phyloP scores from a whole-genome alignment of 2,888 invertebrate species.

The Drosophila stalkeri region DNA sequence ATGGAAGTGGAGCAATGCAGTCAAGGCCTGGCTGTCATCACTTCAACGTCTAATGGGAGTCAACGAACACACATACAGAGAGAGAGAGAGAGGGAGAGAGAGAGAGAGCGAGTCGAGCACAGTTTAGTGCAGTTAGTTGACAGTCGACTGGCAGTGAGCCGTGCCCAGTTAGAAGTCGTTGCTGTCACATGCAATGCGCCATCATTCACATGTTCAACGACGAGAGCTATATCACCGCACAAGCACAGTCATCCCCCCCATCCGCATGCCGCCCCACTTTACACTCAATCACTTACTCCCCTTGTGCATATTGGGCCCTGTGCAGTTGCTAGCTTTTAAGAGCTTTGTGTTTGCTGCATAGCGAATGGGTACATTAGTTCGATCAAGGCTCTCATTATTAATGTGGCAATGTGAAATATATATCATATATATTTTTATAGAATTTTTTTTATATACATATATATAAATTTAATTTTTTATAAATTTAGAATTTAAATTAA shows the following conservation, averaged over 20 bases:
- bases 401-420: no score
- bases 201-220: slow-evolving; percentile 41
- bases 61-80: slow-evolving; percentile 18
- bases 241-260: neutral
- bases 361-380: neutral
- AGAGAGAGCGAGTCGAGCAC: slow-evolving; percentile 21
- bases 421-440: no score
- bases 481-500: no score
- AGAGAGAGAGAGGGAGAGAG: no score
- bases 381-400: no score
- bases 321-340: slow-evolving; percentile 17
- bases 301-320: slow-evolving; percentile 17
- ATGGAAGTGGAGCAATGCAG: neutral
- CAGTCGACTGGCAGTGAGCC: slow-evolving; percentile 26
- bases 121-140: slow-evolving; percentile 55
- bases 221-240: slow-evolving; percentile 2
- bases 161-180: slow-evolving; percentile 30
- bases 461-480: no score
- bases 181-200: slow-evolving; percentile 56
- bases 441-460: no score
- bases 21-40: slow-evolving; percentile 50
- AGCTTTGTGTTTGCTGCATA: neutral
- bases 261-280: neutral
- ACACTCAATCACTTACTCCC: slow-evolving; percentile 17
- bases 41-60: slow-evolving; percentile 51